phyloP scores from a whole-genome alignment of 2,113 vertebrate genomes.

The Odobenus rosmarus region DNA sequence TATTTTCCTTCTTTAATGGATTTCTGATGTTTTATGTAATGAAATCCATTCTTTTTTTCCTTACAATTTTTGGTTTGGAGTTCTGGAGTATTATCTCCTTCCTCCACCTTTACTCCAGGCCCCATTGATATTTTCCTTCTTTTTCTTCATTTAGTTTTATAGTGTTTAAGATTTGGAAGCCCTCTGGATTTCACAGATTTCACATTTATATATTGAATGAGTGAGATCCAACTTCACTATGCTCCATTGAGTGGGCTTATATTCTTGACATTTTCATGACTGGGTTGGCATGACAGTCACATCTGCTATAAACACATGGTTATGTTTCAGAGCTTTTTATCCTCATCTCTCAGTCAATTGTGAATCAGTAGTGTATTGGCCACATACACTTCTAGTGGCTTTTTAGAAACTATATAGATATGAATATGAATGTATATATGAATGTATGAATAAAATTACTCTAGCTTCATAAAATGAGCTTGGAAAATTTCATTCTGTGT shows the following conservation, averaged over 20 bases:
- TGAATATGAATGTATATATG: not conserved
- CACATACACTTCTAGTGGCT: not conserved
- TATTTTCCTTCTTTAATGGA: not conserved
- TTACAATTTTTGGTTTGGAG: not conserved
- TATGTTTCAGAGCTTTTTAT: not conserved
- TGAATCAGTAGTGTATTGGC: not conserved
- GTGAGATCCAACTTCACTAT: not conserved
- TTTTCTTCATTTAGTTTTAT: not conserved
- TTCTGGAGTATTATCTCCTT: not conserved
- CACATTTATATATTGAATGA: not conserved
- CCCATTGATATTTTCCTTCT: not conserved
- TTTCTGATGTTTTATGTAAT: not conserved
- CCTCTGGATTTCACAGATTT: not conserved
- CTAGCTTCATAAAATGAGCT: not conserved
- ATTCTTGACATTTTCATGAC: not conserved
- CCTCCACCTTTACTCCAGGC: rapidly evolving
- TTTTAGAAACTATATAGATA: not conserved
- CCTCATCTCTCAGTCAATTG: not conserved
- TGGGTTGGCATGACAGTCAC: not conserved
- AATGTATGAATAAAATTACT: not conserved
- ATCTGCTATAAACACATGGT: not conserved
- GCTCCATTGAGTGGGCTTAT: not conserved
- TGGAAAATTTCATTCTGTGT: not conserved
- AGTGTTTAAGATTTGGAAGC: not conserved
- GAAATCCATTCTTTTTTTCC: not conserved